Evolutionary conservation across 2,797 vertebrate species (phyloP).

Genomic region (Sitta carolinensis): DNA sequence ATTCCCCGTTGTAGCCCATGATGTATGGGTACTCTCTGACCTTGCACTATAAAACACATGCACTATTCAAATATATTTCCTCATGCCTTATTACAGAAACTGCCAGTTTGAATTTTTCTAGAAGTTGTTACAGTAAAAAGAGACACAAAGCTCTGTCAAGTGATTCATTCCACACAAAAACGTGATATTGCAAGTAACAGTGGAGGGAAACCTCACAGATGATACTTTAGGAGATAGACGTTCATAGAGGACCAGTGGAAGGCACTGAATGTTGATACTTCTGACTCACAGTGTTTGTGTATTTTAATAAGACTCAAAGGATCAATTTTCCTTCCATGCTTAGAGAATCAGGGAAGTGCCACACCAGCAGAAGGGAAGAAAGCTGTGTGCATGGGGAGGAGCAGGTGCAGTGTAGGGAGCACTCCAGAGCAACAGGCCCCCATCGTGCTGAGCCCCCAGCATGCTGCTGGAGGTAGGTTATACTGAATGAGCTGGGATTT

Average conservation of each 20-base stretch:
- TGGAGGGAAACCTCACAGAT: neutral
- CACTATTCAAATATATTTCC: neutral
- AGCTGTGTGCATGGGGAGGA: fast-evolving
- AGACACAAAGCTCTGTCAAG: neutral
- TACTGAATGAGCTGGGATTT: neutral
- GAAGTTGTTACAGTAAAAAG: neutral
- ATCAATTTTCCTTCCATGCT: fast-evolving
- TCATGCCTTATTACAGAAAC: neutral
- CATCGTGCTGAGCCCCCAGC: fast-evolving
- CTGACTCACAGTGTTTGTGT: neutral
- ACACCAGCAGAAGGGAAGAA: fast-evolving
- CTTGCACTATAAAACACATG: neutral
- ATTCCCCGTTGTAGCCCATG: neutral
- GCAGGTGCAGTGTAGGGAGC: neutral
- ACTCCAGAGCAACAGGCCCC: fast-evolving
- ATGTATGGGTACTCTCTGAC: neutral
- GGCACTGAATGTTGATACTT: neutral
- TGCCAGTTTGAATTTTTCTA: neutral
- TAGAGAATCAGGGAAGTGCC: neutral
- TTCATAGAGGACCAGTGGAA: neutral
- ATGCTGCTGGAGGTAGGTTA: fast-evolving
- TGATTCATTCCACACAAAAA: neutral
- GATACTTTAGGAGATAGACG: neutral
- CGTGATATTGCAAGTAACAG: neutral
- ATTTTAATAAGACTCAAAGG: neutral